These are phyloP conservation scores for Leucophenga montana DNA, from an alignment of 2,888 invertebrate genomes.

Conservation along the genomic window DNA sequence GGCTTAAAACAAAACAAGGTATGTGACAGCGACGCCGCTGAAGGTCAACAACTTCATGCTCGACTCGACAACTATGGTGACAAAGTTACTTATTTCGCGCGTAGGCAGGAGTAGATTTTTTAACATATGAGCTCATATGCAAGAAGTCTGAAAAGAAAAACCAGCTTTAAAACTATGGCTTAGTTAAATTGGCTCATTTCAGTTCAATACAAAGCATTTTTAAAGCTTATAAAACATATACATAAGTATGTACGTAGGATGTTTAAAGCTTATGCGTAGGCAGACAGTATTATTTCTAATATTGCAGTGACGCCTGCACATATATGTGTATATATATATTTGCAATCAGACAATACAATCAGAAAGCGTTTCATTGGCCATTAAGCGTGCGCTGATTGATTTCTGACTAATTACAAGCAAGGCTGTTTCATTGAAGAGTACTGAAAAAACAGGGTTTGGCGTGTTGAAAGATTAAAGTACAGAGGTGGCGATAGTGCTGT, in stretches of 20 bases:
- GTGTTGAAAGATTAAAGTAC: neutral
- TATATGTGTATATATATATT: too few relatives aligned
- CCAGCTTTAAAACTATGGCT: neutral
- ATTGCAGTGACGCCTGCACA: too few relatives aligned
- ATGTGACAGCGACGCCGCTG: neutral
- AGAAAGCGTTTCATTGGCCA: too few relatives aligned
- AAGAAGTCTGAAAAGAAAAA: neutral
- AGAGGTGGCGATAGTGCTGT: too few relatives aligned
- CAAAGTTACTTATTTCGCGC: neutral
- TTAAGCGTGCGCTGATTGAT: conserved; percentile 57
- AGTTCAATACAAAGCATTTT: conserved; percentile 3
- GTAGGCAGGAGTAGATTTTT: conserved; percentile 1
- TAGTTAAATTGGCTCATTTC: neutral
- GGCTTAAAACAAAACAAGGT: neutral
- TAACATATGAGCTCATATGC: neutral
- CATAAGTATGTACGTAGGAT: too few relatives aligned
- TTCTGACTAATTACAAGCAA: conserved; percentile 53
- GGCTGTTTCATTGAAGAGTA: too few relatives aligned
- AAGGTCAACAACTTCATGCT: conserved; percentile 6
- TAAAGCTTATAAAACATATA: neutral
- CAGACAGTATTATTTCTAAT: too few relatives aligned
- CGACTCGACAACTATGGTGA: neutral
- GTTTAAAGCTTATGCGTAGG: too few relatives aligned
- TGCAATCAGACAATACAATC: too few relatives aligned
- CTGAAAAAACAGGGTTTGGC: conserved; percentile 38